Percentiles rank a stretch among this genome's conserved stretches.
These are phyloP conservation scores for Pristionchus entomophagus DNA, from an alignment of 2,888 invertebrate genomes.

Conservation along the genomic window DNA sequence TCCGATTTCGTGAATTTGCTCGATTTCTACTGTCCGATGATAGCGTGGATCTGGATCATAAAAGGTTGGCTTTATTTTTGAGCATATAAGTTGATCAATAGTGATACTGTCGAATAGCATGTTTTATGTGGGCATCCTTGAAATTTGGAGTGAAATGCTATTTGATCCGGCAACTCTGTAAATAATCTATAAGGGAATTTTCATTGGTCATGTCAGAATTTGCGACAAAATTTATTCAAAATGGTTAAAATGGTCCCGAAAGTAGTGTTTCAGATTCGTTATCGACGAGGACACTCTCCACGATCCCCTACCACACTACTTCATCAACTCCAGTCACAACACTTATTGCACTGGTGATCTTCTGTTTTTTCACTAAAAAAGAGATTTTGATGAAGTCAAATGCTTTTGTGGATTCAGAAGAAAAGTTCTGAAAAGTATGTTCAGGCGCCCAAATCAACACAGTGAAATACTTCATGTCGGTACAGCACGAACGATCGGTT, in stretches of 20 bases:
- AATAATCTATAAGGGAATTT: too few relatives aligned
- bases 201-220: too few relatives aligned
- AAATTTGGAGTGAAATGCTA: too few relatives aligned
- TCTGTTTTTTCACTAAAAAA: too few relatives aligned
- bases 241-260: too few relatives aligned
- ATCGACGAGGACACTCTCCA: slow-evolving; percentile 65
- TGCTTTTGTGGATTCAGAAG: too few relatives aligned
- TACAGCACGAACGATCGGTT: slow-evolving; percentile 89
- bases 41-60: slow-evolving; percentile 96
- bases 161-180: too few relatives aligned
- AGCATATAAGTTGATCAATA: slow-evolving; percentile 78
- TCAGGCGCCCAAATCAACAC: slow-evolving; percentile 59
- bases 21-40: slow-evolving; percentile 99
- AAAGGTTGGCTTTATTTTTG: slow-evolving; percentile 77
- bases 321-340: slow-evolving; percentile 69
- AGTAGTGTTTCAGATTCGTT: slow-evolving; percentile 29
- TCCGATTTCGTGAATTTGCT: slow-evolving; percentile 94
- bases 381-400: too few relatives aligned
- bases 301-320: slow-evolving; percentile 69
- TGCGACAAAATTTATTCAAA: too few relatives aligned
- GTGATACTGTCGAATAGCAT: background rate
- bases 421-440: background rate
- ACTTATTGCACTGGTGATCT: slow-evolving; percentile 67
- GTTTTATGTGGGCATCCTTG: too few relatives aligned
- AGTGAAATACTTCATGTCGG: slow-evolving; percentile 50